phyloP scores from a whole-genome alignment of 2,888 invertebrate species.

The Steromphala cineraria region DNA sequence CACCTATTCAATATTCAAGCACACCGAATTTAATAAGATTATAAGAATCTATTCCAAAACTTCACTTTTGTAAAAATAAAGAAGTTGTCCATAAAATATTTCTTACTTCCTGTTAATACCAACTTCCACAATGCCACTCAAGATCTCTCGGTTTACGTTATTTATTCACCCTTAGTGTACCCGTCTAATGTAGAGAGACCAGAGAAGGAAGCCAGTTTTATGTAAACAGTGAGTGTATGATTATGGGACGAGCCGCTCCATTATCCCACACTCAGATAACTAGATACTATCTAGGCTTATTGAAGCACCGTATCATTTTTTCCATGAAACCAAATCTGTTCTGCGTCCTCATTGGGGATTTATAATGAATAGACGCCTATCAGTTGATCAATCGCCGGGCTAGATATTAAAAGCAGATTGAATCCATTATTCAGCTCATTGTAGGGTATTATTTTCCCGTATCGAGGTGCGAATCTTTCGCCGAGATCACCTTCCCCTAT shows the following conservation, averaged over 20 bases:
- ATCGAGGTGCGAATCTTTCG: neutral
- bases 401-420: neutral
- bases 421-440: constrained; percentile 14
- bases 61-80: no score
- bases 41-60: no score
- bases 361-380: constrained; percentile 9
- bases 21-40: no score
- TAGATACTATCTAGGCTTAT: neutral
- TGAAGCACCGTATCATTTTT: neutral
- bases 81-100: no score
- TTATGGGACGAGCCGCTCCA: neutral
- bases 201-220: no score
- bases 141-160: no score
- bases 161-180: no score
- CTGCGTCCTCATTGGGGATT: neutral
- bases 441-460: neutral
- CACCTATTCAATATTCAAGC: no score
- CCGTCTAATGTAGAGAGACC: no score
- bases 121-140: no score
- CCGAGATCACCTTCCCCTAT: neutral
- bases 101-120: no score
- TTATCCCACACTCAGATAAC: neutral
- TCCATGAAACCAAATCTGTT: constrained; percentile 2
- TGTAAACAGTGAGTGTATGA: no score
- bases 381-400: neutral